Evolutionary conservation across 2,113 vertebrate genomes (phyloP).

Genomic region (Poecilia latipinna): DNA sequence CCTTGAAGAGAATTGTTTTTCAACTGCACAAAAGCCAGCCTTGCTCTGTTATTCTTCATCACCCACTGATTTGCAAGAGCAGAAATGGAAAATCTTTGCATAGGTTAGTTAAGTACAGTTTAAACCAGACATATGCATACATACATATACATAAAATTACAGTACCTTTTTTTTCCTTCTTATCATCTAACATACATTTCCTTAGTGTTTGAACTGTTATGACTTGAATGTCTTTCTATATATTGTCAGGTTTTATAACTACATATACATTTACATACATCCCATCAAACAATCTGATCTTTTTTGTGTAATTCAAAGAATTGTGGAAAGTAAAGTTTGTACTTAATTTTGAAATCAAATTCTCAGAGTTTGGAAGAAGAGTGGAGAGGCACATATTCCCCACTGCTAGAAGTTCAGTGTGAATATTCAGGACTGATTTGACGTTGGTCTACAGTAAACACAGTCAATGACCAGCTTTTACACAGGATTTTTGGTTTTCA

Average conservation of each 20-base stretch:
- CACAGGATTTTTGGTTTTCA: not conserved
- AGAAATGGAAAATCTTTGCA: not conserved
- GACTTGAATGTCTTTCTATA: not conserved
- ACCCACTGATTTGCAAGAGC: slow-evolving; percentile 1
- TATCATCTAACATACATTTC: not conserved
- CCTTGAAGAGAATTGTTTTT: slow-evolving; percentile 6
- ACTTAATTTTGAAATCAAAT: too few species aligned
- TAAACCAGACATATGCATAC: not conserved
- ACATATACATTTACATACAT: not conserved
- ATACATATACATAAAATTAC: not conserved
- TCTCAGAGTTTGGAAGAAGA: too few species aligned
- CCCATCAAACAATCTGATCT: not conserved
- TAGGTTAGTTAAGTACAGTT: slow-evolving; percentile 11
- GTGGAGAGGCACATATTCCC: too few species aligned
- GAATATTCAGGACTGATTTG: too few species aligned
- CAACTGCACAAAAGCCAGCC: not conserved
- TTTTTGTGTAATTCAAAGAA: too few species aligned
- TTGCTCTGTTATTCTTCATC: not conserved
- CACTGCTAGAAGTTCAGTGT: too few species aligned
- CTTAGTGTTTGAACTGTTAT: too few species aligned
- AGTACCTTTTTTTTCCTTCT: not conserved
- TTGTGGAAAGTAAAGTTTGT: too few species aligned
- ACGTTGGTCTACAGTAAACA: too few species aligned
- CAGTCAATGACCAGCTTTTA: too few species aligned
- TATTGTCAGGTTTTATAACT: not conserved